These are phyloP conservation scores for Leucoma salicis DNA, from an alignment of 2,888 invertebrate genomes.

Conservation along the genomic window DNA sequence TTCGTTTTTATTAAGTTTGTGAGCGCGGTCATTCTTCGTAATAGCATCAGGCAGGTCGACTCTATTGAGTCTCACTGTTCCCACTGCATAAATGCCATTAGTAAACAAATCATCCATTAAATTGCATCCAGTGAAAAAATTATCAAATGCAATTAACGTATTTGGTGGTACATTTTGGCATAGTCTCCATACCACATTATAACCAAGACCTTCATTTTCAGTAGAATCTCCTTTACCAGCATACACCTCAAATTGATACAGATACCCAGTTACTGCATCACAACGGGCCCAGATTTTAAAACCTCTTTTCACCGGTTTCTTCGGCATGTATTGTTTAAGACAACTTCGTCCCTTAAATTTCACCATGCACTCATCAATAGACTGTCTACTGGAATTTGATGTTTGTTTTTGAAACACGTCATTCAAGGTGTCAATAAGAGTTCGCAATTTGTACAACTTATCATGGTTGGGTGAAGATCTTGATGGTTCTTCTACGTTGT, in stretches of 20 bases:
- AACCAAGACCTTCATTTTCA: conserved; percentile 16
- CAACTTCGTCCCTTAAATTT: conserved; percentile 11
- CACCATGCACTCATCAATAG: conserved; percentile 17
- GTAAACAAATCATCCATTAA: conserved; percentile 10
- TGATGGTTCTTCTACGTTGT: conserved; percentile 23
- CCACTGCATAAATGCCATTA: conserved; percentile 11
- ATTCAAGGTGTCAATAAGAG: conserved; percentile 23
- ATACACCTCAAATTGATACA: conserved; percentile 16
- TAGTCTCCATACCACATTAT: conserved; percentile 13
- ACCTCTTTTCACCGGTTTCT: conserved; percentile 13
- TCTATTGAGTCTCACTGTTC: conserved; percentile 11
- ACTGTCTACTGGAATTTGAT: conserved; percentile 17
- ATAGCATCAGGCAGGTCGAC: conserved; percentile 13
- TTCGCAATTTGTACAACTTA: conserved; percentile 29
- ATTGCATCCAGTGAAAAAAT: conserved; percentile 11
- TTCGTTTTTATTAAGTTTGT: conserved; percentile 33
- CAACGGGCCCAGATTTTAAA: conserved; percentile 14
- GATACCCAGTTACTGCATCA: conserved; percentile 12
- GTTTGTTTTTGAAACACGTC: conserved; percentile 19
- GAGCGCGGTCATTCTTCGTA: conserved; percentile 6
- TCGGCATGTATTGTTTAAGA: conserved; percentile 14
- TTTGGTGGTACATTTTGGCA: conserved; percentile 11
- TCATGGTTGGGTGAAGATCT: conserved; percentile 20
- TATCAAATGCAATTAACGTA: conserved; percentile 11
- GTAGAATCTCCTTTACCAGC: conserved; percentile 16